Conservation (phyloP, 2,797 vertebrate species). For the Glyptemys insculpta region DNA sequence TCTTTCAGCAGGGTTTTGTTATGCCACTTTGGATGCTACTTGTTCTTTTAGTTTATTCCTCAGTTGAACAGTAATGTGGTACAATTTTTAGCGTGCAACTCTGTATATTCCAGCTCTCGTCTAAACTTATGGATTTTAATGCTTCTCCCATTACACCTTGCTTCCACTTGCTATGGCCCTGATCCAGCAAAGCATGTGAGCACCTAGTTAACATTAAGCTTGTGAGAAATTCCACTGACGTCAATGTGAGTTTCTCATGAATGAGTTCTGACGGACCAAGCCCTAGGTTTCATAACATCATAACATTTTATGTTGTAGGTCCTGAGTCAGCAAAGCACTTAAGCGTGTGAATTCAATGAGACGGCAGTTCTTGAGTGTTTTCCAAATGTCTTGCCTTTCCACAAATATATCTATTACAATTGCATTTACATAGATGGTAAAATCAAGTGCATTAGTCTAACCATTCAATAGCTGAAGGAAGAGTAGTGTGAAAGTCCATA, state of each 20-base stretch:
- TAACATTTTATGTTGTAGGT: neutral
- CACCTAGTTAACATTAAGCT: neutral
- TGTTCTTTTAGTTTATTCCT: slow-evolving; percentile 65
- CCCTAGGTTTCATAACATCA: neutral
- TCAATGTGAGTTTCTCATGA: neutral
- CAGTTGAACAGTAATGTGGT: accelerated
- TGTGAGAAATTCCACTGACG: neutral
- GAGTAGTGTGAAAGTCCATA: neutral
- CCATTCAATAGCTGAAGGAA: neutral
- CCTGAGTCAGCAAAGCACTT: neutral
- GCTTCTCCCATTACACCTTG: accelerated
- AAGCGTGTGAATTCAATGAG: neutral
- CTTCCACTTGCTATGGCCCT: accelerated
- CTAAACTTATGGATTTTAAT: slow-evolving; percentile 1
- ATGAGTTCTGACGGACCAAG: neutral
- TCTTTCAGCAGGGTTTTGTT: slow-evolving; percentile 52
- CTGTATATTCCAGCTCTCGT: neutral
- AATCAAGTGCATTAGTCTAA: neutral
- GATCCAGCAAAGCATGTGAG: accelerated
- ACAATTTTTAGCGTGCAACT: neutral
- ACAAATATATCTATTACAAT: too few relatives aligned
- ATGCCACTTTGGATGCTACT: slow-evolving; percentile 67
- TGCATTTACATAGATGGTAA: too few relatives aligned
- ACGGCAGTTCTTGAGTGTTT: neutral
- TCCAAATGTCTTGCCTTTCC: neutral